These are phyloP conservation scores for Todus mexicanus DNA, from an alignment of 2,797 vertebrate species.

Conservation along the genomic window DNA sequence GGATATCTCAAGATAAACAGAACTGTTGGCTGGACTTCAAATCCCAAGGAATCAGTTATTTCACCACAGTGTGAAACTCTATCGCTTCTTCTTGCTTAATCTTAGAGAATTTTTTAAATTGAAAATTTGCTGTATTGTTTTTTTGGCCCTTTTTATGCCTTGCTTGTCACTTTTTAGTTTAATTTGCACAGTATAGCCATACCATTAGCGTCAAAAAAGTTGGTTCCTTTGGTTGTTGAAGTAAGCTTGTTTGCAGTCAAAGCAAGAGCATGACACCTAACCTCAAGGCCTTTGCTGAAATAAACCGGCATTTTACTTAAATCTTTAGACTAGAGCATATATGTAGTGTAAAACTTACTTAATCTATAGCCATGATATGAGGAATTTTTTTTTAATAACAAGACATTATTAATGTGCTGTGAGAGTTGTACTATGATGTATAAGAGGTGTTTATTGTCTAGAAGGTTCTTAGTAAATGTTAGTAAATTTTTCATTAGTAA, in stretches of 20 bases:
- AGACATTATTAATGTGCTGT: not conserved
- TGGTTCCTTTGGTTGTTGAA: slow-evolving; percentile 38
- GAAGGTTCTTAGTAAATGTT: not conserved
- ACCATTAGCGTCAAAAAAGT: not conserved
- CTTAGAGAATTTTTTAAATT: not conserved
- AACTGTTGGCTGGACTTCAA: not conserved
- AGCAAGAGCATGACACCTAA: not conserved
- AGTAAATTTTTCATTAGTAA: not conserved
- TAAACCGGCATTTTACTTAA: not conserved
- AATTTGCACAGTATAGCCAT: not conserved
- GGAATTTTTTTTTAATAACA: not conserved
- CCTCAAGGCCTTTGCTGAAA: not conserved
- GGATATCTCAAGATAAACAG: not conserved
- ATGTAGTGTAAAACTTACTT: not conserved
- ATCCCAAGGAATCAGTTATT: not conserved
- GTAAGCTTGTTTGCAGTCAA: slow-evolving; percentile 23
- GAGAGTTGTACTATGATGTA: not conserved
- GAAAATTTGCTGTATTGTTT: not conserved
- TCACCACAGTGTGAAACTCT: not conserved
- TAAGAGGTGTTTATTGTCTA: not conserved
- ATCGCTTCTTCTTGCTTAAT: not conserved
- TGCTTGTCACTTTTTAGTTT: not conserved
- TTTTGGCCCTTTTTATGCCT: not conserved
- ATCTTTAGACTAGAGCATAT: not conserved
- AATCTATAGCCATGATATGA: not conserved